Conservation (phyloP, 2,888 invertebrate genomes). For the Yponomeuta sedellus region DNA sequence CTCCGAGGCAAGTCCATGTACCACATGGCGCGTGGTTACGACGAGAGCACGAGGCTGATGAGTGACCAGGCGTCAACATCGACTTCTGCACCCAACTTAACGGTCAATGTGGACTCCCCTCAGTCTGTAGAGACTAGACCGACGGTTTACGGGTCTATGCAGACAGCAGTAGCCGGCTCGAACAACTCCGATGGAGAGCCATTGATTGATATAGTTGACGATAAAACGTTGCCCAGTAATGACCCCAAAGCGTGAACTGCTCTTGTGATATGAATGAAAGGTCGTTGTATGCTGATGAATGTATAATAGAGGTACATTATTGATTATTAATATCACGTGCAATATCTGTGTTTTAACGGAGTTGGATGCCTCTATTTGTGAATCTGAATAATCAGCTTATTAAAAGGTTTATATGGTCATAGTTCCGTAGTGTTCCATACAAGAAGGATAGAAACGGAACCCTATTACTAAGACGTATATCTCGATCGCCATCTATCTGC, state of each 20-base stretch:
- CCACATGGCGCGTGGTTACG: conserved; percentile 82
- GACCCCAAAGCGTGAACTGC: conserved; percentile 44
- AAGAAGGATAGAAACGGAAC: too few relatives aligned
- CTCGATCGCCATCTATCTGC: too few relatives aligned
- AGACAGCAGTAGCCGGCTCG: conserved; percentile 41
- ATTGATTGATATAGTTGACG: conserved; percentile 34
- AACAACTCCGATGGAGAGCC: conserved; percentile 52
- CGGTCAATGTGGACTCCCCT: conserved; percentile 38
- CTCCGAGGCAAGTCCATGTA: conserved; percentile 87
- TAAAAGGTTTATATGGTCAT: too few relatives aligned
- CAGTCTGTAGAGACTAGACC: conserved; percentile 43
- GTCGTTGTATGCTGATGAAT: neutral
- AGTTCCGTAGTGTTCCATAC: too few relatives aligned
- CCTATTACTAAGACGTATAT: too few relatives aligned
- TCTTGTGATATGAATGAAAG: neutral
- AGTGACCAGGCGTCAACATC: conserved; percentile 43
- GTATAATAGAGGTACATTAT: neutral
- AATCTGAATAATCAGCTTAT: too few relatives aligned
- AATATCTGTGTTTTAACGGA: too few relatives aligned
- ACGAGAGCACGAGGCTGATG: conserved; percentile 74
- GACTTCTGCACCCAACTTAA: conserved; percentile 54
- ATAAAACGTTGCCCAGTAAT: conserved; percentile 21
- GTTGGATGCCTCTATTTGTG: too few relatives aligned
- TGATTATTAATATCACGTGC: too few relatives aligned
- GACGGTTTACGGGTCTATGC: conserved; percentile 53